Evolutionary conservation across 2,888 invertebrate genomes (phyloP), one percentile per base, ranked within the genome.

Genomic region (Trissoscelio sp.): DNA sequence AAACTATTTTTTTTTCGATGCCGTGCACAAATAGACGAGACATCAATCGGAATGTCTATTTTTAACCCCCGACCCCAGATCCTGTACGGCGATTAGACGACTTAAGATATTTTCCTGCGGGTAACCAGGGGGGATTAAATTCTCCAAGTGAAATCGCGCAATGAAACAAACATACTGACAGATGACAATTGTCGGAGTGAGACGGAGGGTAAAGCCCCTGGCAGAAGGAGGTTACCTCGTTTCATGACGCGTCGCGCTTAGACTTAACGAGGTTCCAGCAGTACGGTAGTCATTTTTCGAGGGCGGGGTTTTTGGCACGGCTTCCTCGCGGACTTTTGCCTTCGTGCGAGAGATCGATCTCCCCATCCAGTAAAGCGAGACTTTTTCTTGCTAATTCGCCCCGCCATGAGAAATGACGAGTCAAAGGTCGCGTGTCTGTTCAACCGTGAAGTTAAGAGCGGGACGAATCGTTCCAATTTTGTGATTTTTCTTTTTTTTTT

Each of bases 141-240:
- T 48, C 55, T 62, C 31, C 55, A 16, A 31, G 6, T n/a, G 6
- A 12, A 51, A 34, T 46, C 18, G 58, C 16, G 44, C 46, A 42
- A 58, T 39, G 70, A 64, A 78, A 66, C 60, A 39, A 72, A 51
- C 12, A 46, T 44, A 64, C 44, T 12, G 14, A 14, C 34, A 24
- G 44, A 58, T 51, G 72, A 60, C 60, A 73, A 81, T 77, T 77
- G 79, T 72, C 6, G 34, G 60, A 79, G 42, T 46, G 58, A 74
- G 69, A 75, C 22, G 34, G 79, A 77, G 60, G 74, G 39, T 57
- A 83, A 82, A 83, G 79, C 75, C 79, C 74, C 74, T 66, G 39
- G 42, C 82, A 85, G 82, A 84, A 85, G 82, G 84, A 84, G 84
- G 85, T 85, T 83, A 83, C 84, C 85, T 82, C 84, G 79, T 84